Percentiles rank a stretch among this genome's conserved stretches.
These are phyloP conservation scores for Chascanopsetta lugubris DNA, from an alignment of 2,113 vertebrate species.

Conservation along the genomic window DNA sequence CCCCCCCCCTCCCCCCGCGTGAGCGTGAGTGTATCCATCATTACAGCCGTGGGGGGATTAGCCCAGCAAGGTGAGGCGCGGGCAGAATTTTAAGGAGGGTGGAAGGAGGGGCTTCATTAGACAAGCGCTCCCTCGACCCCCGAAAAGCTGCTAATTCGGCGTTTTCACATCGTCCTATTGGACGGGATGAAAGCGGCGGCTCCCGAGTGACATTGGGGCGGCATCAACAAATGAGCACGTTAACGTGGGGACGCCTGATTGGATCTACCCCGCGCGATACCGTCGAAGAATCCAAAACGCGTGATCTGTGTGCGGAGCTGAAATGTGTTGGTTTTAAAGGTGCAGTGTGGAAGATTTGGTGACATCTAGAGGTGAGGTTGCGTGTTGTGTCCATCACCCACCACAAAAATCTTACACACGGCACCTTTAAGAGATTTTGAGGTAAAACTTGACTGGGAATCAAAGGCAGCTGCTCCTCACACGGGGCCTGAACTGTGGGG, in stretches of 20 bases:
- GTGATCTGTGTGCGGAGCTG: too few relatives aligned
- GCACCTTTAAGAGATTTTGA: constrained; percentile 8
- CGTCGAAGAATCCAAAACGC: too few relatives aligned
- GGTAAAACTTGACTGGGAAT: not conserved
- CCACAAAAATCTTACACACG: too few relatives aligned
- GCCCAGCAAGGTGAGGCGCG: constrained; percentile 61
- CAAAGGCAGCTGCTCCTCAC: not conserved
- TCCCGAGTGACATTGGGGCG: constrained; percentile 1
- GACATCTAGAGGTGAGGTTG: too few relatives aligned
- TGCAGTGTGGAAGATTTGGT: too few relatives aligned
- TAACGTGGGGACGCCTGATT: not conserved
- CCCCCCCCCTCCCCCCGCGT: constrained; percentile 41
- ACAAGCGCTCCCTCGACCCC: constrained; percentile 10
- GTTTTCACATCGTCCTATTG: constrained; percentile 30
- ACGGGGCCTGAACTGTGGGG: not conserved
- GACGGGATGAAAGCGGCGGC: constrained; percentile 34
- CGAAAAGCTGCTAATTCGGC: constrained; percentile 40
- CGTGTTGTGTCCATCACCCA: too few relatives aligned
- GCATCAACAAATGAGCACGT: constrained; percentile 10
- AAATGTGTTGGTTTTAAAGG: too few relatives aligned
- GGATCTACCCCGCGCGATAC: not conserved
- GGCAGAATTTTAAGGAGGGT: constrained; percentile 53
- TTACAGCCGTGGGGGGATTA: constrained; percentile 68
- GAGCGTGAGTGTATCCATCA: constrained; percentile 42
- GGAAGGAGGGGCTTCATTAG: constrained; percentile 62